Percentiles rank a stretch among this genome's conserved stretches.
These are phyloP conservation scores for Esperia sulphurella DNA, from an alignment of 2,888 invertebrate genomes.

Conservation along the genomic window DNA sequence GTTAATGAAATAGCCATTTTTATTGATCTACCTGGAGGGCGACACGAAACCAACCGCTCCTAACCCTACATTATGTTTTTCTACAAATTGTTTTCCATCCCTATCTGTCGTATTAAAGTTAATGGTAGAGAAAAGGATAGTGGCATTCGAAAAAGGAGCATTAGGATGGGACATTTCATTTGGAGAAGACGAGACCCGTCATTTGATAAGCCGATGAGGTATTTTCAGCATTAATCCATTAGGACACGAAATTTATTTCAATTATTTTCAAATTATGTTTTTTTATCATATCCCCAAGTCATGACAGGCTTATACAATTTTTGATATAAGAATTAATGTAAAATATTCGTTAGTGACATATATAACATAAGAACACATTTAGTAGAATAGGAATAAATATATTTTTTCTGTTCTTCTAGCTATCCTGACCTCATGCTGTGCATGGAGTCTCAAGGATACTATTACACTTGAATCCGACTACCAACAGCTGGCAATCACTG, in stretches of 20 bases:
- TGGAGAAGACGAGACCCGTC: constrained; percentile 63
- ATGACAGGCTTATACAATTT: neutral
- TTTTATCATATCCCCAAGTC: constrained; percentile 1
- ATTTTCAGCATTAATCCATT: constrained; percentile 70
- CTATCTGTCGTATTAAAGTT: constrained; percentile 22
- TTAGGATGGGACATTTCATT: constrained; percentile 69
- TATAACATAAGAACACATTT: neutral
- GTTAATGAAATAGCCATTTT: constrained; percentile 71
- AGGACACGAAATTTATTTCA: constrained; percentile 51
- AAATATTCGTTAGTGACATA: too few species aligned
- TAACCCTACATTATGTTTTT: constrained; percentile 73
- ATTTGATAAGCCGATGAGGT: constrained; percentile 72
- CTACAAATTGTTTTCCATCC: constrained; percentile 58
- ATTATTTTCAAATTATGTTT: constrained; percentile 41
- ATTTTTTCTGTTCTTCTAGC: too few species aligned
- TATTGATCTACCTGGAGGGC: constrained; percentile 76
- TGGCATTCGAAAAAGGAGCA: constrained; percentile 40
- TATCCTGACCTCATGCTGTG: too few species aligned
- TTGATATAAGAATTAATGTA: neutral
- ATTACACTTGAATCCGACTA: too few species aligned
- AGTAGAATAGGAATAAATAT: too few species aligned
- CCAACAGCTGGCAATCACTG: too few species aligned
- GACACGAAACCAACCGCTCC: constrained; percentile 60
- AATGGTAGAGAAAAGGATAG: constrained; percentile 33
- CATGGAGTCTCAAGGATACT: too few species aligned